Evolutionary conservation across 37 sponge, comb jelly and placozoan species (phyloP).

Genomic region (Lycopodina hypogea): DNA sequence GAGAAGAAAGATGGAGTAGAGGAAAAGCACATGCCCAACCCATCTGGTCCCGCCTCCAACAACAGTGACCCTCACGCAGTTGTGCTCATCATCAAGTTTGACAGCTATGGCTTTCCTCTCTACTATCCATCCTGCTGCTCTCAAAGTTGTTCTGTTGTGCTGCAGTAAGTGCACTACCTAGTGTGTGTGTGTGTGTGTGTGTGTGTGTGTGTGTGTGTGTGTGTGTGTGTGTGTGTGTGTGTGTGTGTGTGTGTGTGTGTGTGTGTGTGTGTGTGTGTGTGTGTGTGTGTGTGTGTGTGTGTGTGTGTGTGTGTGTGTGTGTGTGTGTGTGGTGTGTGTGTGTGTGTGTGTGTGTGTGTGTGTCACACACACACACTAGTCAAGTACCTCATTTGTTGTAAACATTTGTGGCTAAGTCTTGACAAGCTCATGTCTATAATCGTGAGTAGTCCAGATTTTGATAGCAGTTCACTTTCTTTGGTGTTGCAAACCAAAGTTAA

Average conservation of each 20-base stretch:
- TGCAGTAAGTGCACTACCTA: background rate
- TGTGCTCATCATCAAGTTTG: conserved; percentile 52
- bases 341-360: background rate
- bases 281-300: background rate
- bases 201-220: background rate
- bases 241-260: background rate
- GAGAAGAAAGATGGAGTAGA: conserved; percentile 7
- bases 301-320: conserved; percentile 3
- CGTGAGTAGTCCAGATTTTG: too few relatives aligned
- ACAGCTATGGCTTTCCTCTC: conserved; percentile 64
- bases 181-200: conserved; percentile 3
- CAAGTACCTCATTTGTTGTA: too few relatives aligned
- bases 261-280: conserved; percentile 1
- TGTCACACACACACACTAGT: too few relatives aligned
- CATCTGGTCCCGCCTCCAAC: conserved; percentile 61
- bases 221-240: conserved; percentile 9
- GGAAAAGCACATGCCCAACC: conserved; percentile 29
- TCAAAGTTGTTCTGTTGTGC: conserved; percentile 30
- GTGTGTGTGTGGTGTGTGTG: background rate
- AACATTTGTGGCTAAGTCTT: too few relatives aligned
- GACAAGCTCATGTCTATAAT: too few relatives aligned
- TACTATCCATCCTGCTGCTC: conserved; percentile 57
- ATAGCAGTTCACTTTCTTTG: too few relatives aligned
- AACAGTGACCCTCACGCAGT: conserved; percentile 68
- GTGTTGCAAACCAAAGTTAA: too few relatives aligned